phyloP scores from a whole-genome alignment of 1,140 invertebrate species.

The Caligus rogercresseyi region DNA sequence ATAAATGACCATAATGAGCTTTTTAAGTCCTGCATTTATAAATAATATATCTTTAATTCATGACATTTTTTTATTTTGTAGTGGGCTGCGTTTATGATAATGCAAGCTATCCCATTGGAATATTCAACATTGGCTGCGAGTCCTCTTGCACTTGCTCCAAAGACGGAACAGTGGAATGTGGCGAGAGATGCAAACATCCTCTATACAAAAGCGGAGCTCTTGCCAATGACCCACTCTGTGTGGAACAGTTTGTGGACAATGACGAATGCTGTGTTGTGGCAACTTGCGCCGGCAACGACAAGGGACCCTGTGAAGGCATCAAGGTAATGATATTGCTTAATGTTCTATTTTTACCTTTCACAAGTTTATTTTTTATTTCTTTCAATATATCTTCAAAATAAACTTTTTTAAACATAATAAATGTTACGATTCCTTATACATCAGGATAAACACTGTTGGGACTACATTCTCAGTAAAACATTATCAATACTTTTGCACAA shows the following conservation, averaged over 20 bases:
- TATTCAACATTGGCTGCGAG: slow-evolving; percentile 25
- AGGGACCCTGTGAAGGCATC: slow-evolving; percentile 22
- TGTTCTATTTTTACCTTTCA: not conserved
- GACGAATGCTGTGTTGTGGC: slow-evolving; percentile 58
- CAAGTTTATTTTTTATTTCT: slow-evolving; percentile 13
- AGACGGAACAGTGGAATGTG: slow-evolving; percentile 23
- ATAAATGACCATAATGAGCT: too few relatives aligned
- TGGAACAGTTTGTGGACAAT: slow-evolving; percentile 42
- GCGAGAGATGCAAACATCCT: slow-evolving; percentile 21
- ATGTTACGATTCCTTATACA: too few relatives aligned
- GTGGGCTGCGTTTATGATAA: slow-evolving; percentile 29
- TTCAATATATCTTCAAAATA: too few relatives aligned
- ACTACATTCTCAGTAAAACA: too few relatives aligned
- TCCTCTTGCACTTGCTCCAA: slow-evolving; percentile 24
- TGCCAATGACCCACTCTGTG: slow-evolving; percentile 48
- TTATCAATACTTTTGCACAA: too few relatives aligned
- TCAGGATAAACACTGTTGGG: too few relatives aligned
- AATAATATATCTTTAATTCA: too few relatives aligned
- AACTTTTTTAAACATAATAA: too few relatives aligned
- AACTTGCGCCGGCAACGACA: slow-evolving; percentile 33
- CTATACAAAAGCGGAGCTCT: slow-evolving; percentile 28
- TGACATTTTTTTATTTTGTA: slow-evolving; percentile 19
- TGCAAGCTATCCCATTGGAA: slow-evolving; percentile 25
- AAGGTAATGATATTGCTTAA: slow-evolving; percentile 14
- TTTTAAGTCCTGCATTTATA: too few relatives aligned